A percentile compares a stretch with the other conserved stretches of the same genome.
Evolutionary conservation across 2,888 invertebrate genomes (phyloP).

Genomic region (Exephanes ischioxanthus): DNA sequence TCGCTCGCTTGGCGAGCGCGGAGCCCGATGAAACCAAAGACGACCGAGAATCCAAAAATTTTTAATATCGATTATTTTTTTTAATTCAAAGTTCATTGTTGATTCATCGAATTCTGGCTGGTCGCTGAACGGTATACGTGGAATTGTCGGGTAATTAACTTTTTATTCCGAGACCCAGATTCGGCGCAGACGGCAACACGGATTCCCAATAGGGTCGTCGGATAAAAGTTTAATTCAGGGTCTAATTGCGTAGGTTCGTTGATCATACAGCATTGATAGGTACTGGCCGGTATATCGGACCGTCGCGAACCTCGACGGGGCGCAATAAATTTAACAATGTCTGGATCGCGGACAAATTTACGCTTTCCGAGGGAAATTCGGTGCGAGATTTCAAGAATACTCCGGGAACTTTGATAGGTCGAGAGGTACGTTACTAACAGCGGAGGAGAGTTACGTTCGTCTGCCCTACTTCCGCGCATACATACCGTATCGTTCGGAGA

Average conservation of each 20-base stretch:
- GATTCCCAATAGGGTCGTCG: not conserved
- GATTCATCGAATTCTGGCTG: too few species aligned
- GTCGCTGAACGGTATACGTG: too few species aligned
- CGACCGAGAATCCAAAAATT: not conserved
- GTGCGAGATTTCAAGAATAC: conserved; percentile 31
- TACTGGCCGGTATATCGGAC: not conserved
- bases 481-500: conserved; percentile 19
- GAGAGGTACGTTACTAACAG: conserved; percentile 23
- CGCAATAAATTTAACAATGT: conserved; percentile 1
- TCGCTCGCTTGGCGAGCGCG: not conserved
- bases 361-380: too few species aligned
- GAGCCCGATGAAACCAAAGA: not conserved
- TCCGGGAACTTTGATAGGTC: conserved; percentile 27
- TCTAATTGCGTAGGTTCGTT: not conserved
- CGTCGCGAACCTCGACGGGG: conserved; percentile 21
- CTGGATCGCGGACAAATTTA: not conserved
- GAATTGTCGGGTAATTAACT: too few species aligned
- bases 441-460: conserved; percentile 32
- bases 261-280: not conserved
- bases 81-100: too few species aligned
- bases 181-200: too few species aligned
- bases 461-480: conserved; percentile 59
- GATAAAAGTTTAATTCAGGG: not conserved
- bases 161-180: too few species aligned
- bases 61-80: not conserved